phyloP scores from a whole-genome alignment of 2,797 vertebrate genomes.

The Coluber constrictor region DNA sequence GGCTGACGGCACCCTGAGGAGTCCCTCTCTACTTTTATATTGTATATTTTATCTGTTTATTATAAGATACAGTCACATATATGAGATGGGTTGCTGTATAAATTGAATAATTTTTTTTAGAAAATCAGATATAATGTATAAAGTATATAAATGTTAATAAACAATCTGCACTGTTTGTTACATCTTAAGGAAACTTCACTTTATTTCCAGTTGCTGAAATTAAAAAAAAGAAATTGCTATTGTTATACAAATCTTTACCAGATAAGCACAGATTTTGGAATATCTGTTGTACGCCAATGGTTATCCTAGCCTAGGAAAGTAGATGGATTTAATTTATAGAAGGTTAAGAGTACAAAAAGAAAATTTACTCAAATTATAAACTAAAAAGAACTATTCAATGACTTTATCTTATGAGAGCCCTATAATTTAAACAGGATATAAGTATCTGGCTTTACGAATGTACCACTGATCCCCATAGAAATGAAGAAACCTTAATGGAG shows the following conservation, averaged over 20 bases:
- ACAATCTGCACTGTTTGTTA: neutral
- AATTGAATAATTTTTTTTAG: neutral
- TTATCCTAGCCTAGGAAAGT: neutral
- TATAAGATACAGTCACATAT: neutral
- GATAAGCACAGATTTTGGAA: neutral
- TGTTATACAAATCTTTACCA: neutral
- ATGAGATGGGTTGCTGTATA: neutral
- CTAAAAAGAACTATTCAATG: neutral
- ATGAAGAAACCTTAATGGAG: neutral
- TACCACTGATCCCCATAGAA: neutral
- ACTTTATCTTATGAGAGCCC: neutral
- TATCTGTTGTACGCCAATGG: neutral
- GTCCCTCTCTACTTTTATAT: neutral
- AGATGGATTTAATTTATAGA: neutral
- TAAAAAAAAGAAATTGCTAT: neutral
- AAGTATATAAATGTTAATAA: neutral
- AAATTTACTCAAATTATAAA: neutral
- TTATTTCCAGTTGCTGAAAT: neutral
- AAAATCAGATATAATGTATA: neutral
- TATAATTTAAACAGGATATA: neutral
- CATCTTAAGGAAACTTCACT: neutral
- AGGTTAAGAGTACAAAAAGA: neutral
- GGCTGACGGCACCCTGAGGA: too few relatives aligned
- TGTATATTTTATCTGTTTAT: neutral
- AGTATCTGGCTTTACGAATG: neutral